Base-by-base conservation (phyloP, 23 tunicate genomes). In the Halocynthia aurantium region DNA sequence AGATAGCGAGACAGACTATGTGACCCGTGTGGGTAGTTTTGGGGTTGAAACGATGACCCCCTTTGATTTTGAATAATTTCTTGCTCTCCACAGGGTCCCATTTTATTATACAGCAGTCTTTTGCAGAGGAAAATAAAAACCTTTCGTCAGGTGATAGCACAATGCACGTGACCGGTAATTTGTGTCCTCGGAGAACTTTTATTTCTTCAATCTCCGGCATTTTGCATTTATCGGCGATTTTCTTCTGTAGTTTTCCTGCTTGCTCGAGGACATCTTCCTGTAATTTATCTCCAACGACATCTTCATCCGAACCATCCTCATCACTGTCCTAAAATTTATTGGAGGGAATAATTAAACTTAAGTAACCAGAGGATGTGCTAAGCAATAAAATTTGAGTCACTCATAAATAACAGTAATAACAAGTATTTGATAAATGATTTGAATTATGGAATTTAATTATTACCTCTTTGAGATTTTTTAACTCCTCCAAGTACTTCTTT, bases 41-140 rank as follows among this genome's bases (percentile, higher is more conserved):
- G 8, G 78, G 22, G 6, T 74, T 49, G 19, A 66, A 21, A 50
- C 62, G 55, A 54, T 74, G 78, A 7, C 78, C 78, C 10, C 78
- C 78, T 12, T 13, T 7, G 22, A 74, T 53, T 74, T 74, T 74
- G 17, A 54, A 15, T 21, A 74, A 13, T 54, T 74, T 74, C 31
- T 6, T 53, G 10, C 8, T 15, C 10, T 74, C 10, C 0, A 12
- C 19, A 8, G 83, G 62, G 53, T 76, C 77, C 90, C 90, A 92
- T 74, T 92, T 92, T 10, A 81, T 86, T 53, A 92, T 86, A 15
- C 86, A 78, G 73, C 98, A 92, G 58, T 92, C 98, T 79, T 92
- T 92, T 6, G 92, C 78, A 10, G 85, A 87, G 19, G 98, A 66
- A 65, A 80, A 92, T 6, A 92, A 13, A 31, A 68, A 50, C 6